Conservation (phyloP, 1,140 invertebrate species). For the Micrasema minimum region DNA sequence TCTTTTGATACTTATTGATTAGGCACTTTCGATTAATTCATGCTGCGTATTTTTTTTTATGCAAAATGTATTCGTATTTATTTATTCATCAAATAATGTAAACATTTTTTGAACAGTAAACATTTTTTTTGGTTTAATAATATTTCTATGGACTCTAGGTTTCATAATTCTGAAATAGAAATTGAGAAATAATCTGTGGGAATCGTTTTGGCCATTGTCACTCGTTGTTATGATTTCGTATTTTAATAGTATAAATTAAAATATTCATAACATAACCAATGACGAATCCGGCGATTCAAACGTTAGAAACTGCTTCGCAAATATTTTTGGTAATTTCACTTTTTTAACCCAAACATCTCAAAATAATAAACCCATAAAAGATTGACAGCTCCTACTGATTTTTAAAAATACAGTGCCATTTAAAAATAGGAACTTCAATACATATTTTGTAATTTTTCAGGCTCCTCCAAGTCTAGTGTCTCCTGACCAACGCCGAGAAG, state of each 20-base stretch:
- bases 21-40: too few species aligned
- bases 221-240: conserved; percentile 41
- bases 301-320: conserved; percentile 76
- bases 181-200: too few species aligned
- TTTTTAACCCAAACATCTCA: conserved; percentile 22
- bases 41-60: too few species aligned
- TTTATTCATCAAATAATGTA: too few species aligned
- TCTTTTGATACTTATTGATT: too few species aligned
- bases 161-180: too few species aligned
- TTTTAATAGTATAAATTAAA: conserved; percentile 40
- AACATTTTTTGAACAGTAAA: too few species aligned
- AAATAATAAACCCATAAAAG: conserved; percentile 15
- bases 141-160: too few species aligned
- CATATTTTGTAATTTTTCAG: conserved; percentile 64
- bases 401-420: too few species aligned
- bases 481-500: conserved; percentile 79
- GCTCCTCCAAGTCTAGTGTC: conserved; percentile 84
- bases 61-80: too few species aligned
- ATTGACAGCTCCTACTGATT: not conserved
- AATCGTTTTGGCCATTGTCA: conserved; percentile 26
- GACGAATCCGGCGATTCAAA: conserved; percentile 66
- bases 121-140: too few species aligned
- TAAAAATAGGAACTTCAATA: too few species aligned
- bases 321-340: conserved; percentile 72
- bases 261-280: conserved; percentile 52